These are phyloP conservation scores for Papilio demoleus DNA, from an alignment of 2,888 invertebrate genomes.

Conservation along the genomic window DNA sequence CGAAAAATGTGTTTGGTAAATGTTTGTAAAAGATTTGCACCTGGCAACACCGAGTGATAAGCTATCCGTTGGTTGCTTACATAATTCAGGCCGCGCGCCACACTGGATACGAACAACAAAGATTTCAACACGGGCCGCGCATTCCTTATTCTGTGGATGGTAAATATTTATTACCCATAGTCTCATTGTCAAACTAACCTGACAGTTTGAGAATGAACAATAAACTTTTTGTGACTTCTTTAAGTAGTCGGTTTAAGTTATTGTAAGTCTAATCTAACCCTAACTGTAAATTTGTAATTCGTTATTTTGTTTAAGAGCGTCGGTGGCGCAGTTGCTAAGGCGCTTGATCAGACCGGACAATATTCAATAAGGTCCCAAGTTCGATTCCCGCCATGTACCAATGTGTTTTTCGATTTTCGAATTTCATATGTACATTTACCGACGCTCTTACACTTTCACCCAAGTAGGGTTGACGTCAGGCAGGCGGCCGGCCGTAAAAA, in stretches of 20 bases:
- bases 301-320: too few species aligned
- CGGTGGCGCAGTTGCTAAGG: too few species aligned
- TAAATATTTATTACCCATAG: constrained; percentile 40
- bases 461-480: too few species aligned
- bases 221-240: constrained; percentile 19
- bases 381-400: too few species aligned
- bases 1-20: background rate
- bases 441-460: too few species aligned
- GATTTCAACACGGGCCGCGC: constrained; percentile 40
- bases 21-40: constrained; percentile 16
- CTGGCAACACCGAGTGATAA: constrained; percentile 22
- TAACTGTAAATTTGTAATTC: background rate
- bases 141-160: constrained; percentile 28
- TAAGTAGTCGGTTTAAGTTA: background rate
- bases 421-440: too few species aligned
- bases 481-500: too few species aligned
- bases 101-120: constrained; percentile 31
- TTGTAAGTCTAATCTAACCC: background rate
- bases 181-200: constrained; percentile 10
- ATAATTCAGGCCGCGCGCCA: constrained; percentile 42
- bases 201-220: background rate
- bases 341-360: too few species aligned
- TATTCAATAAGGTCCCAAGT: too few species aligned
- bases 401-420: too few species aligned
- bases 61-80: constrained; percentile 41